Evolutionary conservation across 2,113 vertebrate genomes (phyloP).

Genomic region (Ondatra zibethicus): DNA sequence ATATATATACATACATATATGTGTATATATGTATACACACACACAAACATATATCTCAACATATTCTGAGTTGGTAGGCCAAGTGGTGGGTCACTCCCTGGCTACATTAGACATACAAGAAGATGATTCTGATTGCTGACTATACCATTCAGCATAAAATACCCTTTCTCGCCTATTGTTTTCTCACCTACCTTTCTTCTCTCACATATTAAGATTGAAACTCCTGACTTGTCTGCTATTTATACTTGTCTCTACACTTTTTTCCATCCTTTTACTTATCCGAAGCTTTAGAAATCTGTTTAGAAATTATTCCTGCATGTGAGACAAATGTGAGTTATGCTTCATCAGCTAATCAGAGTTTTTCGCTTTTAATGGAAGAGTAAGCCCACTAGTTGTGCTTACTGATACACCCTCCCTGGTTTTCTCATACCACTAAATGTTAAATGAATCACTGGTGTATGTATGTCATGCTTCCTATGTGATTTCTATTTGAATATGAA

Average conservation of each 20-base stretch:
- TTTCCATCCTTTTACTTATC: not conserved
- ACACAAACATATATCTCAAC: not conserved
- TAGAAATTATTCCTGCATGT: not conserved
- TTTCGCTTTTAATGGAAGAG: not conserved
- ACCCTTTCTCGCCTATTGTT: not conserved
- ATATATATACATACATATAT: too few species aligned
- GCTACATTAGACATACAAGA: not conserved
- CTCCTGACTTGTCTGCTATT: not conserved
- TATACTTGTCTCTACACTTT: not conserved
- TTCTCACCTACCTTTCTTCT: not conserved
- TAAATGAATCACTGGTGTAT: not conserved
- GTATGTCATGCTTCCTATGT: not conserved
- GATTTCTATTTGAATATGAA: not conserved
- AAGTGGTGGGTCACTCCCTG: not conserved
- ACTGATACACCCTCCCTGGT: not conserved
- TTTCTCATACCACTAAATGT: not conserved
- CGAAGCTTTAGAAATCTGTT: not conserved
- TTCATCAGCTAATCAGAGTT: not conserved
- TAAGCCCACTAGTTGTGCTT: not conserved
- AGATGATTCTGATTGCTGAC: not conserved
- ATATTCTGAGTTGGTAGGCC: not conserved
- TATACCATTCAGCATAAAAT: not conserved
- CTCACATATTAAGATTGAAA: not conserved
- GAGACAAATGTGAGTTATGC: not conserved
- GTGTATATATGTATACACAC: too few species aligned